These are phyloP conservation scores for Eira barbara DNA, from an alignment of 2,113 vertebrate species.

Conservation along the genomic window DNA sequence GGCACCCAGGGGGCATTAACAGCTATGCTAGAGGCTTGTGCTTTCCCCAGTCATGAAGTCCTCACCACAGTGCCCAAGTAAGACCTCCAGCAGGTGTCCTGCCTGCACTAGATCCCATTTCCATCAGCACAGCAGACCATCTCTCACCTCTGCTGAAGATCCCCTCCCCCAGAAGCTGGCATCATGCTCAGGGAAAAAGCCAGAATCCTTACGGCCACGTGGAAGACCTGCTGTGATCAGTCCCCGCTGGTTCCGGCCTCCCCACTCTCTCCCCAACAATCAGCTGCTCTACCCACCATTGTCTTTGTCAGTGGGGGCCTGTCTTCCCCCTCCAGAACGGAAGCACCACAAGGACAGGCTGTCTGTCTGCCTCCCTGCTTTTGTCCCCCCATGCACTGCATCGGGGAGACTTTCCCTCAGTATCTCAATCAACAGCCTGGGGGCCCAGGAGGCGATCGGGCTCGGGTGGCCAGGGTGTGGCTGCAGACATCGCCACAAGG, in stretches of 20 bases:
- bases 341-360: not conserved
- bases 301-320: no score
- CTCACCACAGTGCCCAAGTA: rapidly evolving
- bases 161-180: not conserved
- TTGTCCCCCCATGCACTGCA: no score
- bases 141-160: not conserved
- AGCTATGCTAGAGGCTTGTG: rapidly evolving
- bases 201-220: rapidly evolving
- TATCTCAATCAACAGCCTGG: not conserved
- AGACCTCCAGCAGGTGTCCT: not conserved
- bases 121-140: not conserved
- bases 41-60: rapidly evolving
- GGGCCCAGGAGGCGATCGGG: rapidly evolving
- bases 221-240: rapidly evolving
- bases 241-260: rapidly evolving
- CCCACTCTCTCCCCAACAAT: no score
- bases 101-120: not conserved
- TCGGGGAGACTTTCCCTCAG: rapidly evolving
- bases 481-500: not conserved
- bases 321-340: not conserved
- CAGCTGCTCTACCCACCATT: not conserved
- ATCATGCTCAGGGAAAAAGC: not conserved
- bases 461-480: rapidly evolving
- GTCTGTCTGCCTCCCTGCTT: not conserved
- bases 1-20: not conserved